A percentile compares a stretch with the other conserved stretches of the same genome.
Evolutionary conservation across 2,113 vertebrate species (phyloP).

Genomic region (Panthera uncia): DNA sequence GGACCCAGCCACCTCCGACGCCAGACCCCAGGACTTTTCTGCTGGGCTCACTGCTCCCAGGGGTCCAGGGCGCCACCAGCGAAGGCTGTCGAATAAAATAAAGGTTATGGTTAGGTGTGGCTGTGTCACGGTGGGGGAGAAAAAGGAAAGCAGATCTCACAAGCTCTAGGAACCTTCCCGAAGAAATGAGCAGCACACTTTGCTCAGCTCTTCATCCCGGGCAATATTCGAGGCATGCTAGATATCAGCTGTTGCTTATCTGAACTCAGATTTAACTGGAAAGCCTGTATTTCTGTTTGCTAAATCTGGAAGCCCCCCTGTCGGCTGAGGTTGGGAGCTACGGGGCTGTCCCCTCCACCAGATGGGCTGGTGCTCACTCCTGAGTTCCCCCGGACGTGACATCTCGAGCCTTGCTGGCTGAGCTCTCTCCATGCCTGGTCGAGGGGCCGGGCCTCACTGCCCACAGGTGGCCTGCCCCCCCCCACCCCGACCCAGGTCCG

Average conservation of each 20-base stretch:
- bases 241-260: background rate
- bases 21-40: background rate
- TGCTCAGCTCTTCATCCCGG: background rate
- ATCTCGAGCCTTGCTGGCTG: too few relatives aligned
- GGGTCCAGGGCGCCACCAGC: background rate
- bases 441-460: accelerated
- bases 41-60: background rate
- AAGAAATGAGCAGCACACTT: background rate
- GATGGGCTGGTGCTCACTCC: background rate
- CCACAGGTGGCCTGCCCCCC: background rate
- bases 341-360: background rate
- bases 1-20: background rate
- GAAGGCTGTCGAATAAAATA: background rate
- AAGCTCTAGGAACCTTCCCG: background rate
- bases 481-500: background rate
- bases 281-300: background rate
- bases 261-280: background rate
- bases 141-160: background rate
- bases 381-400: accelerated
- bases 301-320: background rate
- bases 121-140: background rate
- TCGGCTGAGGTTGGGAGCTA: background rate
- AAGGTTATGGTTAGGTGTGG: background rate
- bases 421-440: background rate
- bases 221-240: background rate